Evolutionary conservation across 1,140 invertebrate genomes (phyloP).

Genomic region (Tribolium madens): DNA sequence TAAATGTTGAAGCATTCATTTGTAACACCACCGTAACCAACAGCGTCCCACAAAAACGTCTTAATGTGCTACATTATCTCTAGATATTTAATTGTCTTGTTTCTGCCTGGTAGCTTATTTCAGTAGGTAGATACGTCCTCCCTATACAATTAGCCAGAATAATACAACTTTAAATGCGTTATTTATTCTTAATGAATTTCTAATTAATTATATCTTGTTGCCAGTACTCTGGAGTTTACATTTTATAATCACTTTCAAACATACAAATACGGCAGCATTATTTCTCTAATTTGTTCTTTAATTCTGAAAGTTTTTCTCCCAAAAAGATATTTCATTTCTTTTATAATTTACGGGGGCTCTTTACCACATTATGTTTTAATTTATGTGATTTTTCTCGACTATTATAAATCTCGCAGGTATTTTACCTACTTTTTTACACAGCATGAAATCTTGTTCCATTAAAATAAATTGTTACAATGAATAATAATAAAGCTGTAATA

Average conservation of each 20-base stretch:
- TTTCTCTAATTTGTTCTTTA: slow-evolving; percentile 27
- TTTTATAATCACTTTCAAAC: slow-evolving; percentile 25
- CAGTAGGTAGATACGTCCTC: slow-evolving; percentile 38
- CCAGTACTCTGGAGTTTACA: slow-evolving; percentile 6
- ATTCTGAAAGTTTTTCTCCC: slow-evolving; percentile 19
- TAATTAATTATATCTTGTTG: slow-evolving; percentile 37
- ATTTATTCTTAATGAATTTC: slow-evolving; percentile 36
- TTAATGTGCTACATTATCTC: slow-evolving; percentile 39
- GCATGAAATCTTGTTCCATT: not conserved
- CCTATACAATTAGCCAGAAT: slow-evolving; percentile 35
- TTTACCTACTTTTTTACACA: slow-evolving; percentile 3
- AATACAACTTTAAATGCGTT: slow-evolving; percentile 38
- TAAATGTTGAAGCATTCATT: slow-evolving; percentile 39
- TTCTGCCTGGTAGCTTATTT: slow-evolving; percentile 38
- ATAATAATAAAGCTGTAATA: not conserved
- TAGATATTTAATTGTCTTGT: slow-evolving; percentile 39
- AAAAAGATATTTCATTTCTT: slow-evolving; percentile 23
- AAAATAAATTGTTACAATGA: not conserved
- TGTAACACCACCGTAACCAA: slow-evolving; percentile 38
- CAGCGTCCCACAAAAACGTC: slow-evolving; percentile 36
- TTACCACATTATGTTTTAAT: slow-evolving; percentile 34
- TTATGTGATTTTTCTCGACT: slow-evolving; percentile 29
- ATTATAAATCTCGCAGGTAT: slow-evolving; percentile 19
- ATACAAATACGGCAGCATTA: slow-evolving; percentile 9
- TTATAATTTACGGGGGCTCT: slow-evolving; percentile 15